Percentiles rank a stretch among this genome's conserved stretches.
Conservation (phyloP, 1,140 invertebrate genomes). For the Drosophila murphyi region DNA sequence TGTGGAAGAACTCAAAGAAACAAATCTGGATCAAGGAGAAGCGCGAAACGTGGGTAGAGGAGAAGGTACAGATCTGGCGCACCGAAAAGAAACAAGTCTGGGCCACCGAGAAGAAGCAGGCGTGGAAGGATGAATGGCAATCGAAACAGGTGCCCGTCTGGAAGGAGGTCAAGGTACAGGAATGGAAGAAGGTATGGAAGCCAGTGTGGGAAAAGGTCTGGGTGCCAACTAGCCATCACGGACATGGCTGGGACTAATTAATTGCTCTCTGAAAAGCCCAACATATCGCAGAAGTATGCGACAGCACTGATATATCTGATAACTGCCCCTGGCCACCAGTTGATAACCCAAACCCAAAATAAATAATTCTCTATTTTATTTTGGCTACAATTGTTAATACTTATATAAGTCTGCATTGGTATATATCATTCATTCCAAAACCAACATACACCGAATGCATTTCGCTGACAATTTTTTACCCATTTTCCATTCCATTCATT, state of each 20-base stretch:
- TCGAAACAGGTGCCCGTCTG: slow-evolving; percentile 86
- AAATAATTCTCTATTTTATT: slow-evolving; percentile 2
- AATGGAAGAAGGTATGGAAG: slow-evolving; percentile 91
- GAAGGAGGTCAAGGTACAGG: slow-evolving; percentile 89
- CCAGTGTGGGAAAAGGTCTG: slow-evolving; percentile 91
- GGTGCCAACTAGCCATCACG: slow-evolving; percentile 87
- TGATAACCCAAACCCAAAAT: slow-evolving; percentile 8
- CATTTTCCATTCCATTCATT: slow-evolving; percentile 13
- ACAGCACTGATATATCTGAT: slow-evolving; percentile 79
- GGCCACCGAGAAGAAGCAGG: slow-evolving; percentile 90
- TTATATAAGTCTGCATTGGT: slow-evolving; percentile 18
- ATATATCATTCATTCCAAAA: slow-evolving; percentile 15
- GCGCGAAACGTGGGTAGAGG: slow-evolving; percentile 90
- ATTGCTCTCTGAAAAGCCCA: not conserved
- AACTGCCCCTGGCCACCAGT: slow-evolving; percentile 52
- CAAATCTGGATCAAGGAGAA: slow-evolving; percentile 91
- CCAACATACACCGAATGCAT: slow-evolving; percentile 39
- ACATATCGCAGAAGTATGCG: slow-evolving; percentile 54
- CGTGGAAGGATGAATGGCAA: slow-evolving; percentile 92
- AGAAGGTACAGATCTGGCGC: slow-evolving; percentile 91
- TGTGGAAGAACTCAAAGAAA: slow-evolving; percentile 91
- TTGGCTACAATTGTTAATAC: slow-evolving; percentile 58
- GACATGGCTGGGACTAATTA: slow-evolving; percentile 87
- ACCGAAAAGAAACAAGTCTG: slow-evolving; percentile 92
- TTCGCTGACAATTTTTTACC: slow-evolving; percentile 55